These are phyloP conservation scores for Dinocampus coccinellae DNA, from an alignment of 2,888 invertebrate genomes.

Conservation along the genomic window DNA sequence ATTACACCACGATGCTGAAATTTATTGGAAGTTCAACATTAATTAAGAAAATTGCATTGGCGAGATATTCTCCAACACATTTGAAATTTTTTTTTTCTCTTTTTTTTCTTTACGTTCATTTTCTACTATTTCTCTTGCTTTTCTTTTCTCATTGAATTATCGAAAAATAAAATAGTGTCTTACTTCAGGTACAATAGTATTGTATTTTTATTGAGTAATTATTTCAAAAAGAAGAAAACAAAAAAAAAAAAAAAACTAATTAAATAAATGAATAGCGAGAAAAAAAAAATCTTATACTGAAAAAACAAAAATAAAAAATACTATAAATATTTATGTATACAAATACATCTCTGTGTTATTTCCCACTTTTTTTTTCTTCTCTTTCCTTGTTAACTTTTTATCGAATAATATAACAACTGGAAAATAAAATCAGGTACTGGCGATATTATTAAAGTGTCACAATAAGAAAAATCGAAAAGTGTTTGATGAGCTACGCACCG, in stretches of 20 bases:
- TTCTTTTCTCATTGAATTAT: neutral
- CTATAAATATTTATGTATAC: neutral
- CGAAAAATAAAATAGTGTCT: neutral
- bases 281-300: neutral
- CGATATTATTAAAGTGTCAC: neutral
- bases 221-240: neutral
- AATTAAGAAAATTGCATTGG: neutral
- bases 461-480: slow-evolving; percentile 6
- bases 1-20: slow-evolving; percentile 30
- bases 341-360: neutral
- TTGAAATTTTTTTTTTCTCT: neutral
- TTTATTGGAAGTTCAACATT: slow-evolving; percentile 20
- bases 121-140: neutral
- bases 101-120: neutral
- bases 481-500: slow-evolving; percentile 14
- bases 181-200: neutral
- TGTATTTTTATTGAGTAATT: neutral
- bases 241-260: too few species aligned
- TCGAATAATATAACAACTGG: neutral
- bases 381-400: neutral
- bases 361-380: neutral
- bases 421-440: neutral
- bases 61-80: neutral
- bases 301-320: neutral
- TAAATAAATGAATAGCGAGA: neutral